Percentiles rank a stretch among this genome's conserved stretches.
These are phyloP conservation scores for Hyles euphorbiae DNA, from an alignment of 1,140 invertebrate genomes.

Conservation along the genomic window DNA sequence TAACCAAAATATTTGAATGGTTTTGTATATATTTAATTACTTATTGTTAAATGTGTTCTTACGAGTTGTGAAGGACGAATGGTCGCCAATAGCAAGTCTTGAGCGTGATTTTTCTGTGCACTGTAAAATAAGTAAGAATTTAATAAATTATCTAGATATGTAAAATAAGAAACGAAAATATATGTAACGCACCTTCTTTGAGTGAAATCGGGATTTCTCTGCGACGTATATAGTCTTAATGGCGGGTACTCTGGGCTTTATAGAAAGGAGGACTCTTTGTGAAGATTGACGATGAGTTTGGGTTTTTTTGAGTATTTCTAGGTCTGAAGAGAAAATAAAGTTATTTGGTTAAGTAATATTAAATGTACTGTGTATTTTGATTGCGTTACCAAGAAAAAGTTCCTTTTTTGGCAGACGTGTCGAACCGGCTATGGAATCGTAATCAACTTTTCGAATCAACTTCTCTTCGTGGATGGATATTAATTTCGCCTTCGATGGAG, in stretches of 20 bases:
- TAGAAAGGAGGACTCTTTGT: constrained; percentile 49
- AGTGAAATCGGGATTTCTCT: constrained; percentile 47
- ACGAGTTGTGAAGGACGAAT: constrained; percentile 54
- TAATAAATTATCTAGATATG: background rate
- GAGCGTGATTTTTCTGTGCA: constrained; percentile 45
- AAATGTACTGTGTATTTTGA: background rate
- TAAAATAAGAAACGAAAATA: background rate
- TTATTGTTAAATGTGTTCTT: constrained; percentile 24
- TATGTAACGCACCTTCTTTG: constrained; percentile 37
- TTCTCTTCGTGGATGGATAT: constrained; percentile 59
- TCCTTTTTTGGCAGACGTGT: constrained; percentile 32
- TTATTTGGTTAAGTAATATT: constrained; percentile 2
- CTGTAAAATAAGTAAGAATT: constrained; percentile 21
- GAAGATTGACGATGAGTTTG: constrained; percentile 26
- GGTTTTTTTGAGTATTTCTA: constrained; percentile 48
- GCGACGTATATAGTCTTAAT: constrained; percentile 62
- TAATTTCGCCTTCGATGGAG: constrained; percentile 54
- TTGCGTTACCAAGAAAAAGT: constrained; percentile 39
- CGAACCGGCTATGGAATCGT: constrained; percentile 36
- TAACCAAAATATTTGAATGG: constrained; percentile 9
- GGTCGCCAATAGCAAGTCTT: constrained; percentile 51
- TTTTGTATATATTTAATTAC: background rate
- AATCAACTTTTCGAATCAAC: constrained; percentile 48
- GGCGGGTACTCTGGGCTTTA: constrained; percentile 48
- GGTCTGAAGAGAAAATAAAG: constrained; percentile 24